These are phyloP conservation scores for Callinectes sapidus DNA, from an alignment of 2,888 invertebrate genomes.

Conservation along the genomic window DNA sequence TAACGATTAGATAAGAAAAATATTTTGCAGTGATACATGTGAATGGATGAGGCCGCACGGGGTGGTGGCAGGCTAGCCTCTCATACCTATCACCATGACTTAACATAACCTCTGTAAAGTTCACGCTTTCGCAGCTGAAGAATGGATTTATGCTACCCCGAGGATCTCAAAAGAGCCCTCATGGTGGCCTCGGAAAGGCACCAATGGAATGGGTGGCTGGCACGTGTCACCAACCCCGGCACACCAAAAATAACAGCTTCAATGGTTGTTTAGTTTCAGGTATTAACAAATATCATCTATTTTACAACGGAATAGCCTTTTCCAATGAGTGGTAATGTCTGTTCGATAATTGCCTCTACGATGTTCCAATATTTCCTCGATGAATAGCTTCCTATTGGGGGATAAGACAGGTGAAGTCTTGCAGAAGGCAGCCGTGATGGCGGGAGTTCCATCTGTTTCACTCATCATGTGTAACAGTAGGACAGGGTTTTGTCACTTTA, in stretches of 20 bases:
- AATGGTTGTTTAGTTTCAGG: neutral
- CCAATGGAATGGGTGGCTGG: neutral
- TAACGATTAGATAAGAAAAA: neutral
- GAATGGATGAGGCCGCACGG: neutral
- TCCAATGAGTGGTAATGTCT: neutral
- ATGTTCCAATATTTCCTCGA: neutral
- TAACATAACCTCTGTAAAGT: neutral
- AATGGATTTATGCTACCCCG: neutral
- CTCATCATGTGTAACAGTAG: neutral
- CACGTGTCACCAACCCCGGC: neutral
- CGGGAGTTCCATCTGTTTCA: conserved; percentile 43
- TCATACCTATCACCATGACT: conserved; percentile 13
- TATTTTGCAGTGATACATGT: neutral
- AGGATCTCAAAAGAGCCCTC: neutral
- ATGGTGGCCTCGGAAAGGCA: neutral
- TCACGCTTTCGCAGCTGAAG: neutral
- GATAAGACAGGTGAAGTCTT: conserved; percentile 13
- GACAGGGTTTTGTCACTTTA: neutral
- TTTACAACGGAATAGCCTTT: neutral
- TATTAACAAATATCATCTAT: neutral
- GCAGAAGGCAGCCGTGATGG: conserved; percentile 27
- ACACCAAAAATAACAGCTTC: conserved; percentile 21
- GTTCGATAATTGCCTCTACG: too few relatives aligned
- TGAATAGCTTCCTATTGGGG: neutral
- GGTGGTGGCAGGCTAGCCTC: neutral